These are phyloP conservation scores for Mastacembelus armatus DNA, from an alignment of 2,797 vertebrate species.

Conservation along the genomic window DNA sequence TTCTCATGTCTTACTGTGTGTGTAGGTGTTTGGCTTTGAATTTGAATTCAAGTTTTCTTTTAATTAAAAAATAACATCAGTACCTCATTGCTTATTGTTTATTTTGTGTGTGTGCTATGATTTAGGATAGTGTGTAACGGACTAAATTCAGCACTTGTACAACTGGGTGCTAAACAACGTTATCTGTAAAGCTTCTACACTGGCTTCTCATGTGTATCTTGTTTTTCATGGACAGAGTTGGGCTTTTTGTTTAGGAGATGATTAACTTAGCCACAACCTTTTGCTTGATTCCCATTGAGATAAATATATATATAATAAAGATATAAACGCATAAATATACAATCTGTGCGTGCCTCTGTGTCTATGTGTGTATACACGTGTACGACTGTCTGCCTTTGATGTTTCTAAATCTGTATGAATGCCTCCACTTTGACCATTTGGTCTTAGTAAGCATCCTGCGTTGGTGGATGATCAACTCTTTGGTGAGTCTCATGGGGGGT, in stretches of 20 bases:
- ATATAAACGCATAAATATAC: too few relatives aligned
- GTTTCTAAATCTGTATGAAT: constrained; percentile 12
- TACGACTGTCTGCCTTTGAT: constrained; percentile 27
- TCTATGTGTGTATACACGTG: constrained; percentile 10
- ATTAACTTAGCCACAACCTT: constrained; percentile 13
- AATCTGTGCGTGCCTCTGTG: constrained; percentile 1
- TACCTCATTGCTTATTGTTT: neutral
- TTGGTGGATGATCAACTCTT: constrained; percentile 31
- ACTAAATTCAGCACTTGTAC: neutral
- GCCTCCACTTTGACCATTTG: constrained; percentile 2
- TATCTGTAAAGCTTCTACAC: too few relatives aligned
- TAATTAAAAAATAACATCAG: constrained; percentile 21
- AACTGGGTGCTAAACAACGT: too few relatives aligned
- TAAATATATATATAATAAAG: too few relatives aligned
- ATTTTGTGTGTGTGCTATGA: neutral
- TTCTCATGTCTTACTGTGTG: constrained; percentile 53
- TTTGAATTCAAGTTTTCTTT: constrained; percentile 31
- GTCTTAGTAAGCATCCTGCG: constrained; percentile 34
- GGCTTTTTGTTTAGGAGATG: constrained; percentile 8
- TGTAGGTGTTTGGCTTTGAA: constrained; percentile 48
- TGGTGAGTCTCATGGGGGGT: constrained; percentile 14
- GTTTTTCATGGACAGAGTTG: constrained; percentile 6
- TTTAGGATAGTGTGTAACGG: neutral
- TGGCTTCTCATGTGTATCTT: too few relatives aligned
- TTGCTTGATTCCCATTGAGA: too few relatives aligned